Evolutionary conservation across 2,797 vertebrate species (phyloP), one percentile per base, ranked within the genome.

Genomic region (Limosa lapponica): DNA sequence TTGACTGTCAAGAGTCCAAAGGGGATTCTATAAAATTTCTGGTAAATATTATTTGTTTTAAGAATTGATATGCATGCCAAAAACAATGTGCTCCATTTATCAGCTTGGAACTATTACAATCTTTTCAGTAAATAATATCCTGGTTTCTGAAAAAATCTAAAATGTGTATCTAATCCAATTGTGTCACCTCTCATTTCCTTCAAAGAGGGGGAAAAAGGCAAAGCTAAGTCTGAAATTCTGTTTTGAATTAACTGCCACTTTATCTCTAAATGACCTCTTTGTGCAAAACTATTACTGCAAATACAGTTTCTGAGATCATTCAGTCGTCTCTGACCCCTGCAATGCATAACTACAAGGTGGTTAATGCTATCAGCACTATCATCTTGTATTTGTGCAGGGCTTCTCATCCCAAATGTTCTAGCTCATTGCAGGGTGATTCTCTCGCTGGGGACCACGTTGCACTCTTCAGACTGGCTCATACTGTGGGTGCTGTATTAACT

Each of bases 61-160:
- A 92, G 90, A 93, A 92, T 89, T 79, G 7, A 80, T 84, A 81
- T 27, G 22, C 57, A 64, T 92, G 96, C 95, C 96, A 97, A 96
- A 96, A 97, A 89, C 72, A 96, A 97, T 89, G 82, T 93, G 88
- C 83, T 91, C 61, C 44, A 92, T 96, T 96, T 94, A 94, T 94
- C 94, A 93, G 41, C 67, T 89, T 90, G 89, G 69, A 84, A 69
- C 59, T 80, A 32, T 54, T 90, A 88, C 54, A 71, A 81, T 94
- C 87, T 96, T 93, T 94, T 90, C 55, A 72, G 90, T 84, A 97
- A 96, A 95, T 66, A 88, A 41, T 49, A 77, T 69, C 70, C 59
- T 82, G 27, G 11, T 73, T 96, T 96, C 93, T 89, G 89, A 92
- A 92, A 95, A 81, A 95, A 70, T 16, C 81, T 90, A 59, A 87